phyloP scores from a whole-genome alignment of 2,113 vertebrate genomes.

The Silurus glanis region DNA sequence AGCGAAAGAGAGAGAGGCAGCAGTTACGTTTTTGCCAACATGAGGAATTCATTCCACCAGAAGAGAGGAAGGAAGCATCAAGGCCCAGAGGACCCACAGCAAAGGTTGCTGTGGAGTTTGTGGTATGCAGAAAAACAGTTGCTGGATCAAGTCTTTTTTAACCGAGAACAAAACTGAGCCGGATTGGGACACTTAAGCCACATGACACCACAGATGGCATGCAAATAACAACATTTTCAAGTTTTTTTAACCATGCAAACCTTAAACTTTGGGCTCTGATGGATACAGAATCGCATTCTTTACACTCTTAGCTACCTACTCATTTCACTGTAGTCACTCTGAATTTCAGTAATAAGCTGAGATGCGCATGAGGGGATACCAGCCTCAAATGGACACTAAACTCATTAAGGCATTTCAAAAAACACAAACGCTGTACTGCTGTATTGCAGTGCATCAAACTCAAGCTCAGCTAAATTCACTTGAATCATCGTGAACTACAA shows the following conservation, averaged over 20 bases:
- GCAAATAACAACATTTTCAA: conserved; percentile 13
- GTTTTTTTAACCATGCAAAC: not conserved
- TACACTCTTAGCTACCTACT: not conserved
- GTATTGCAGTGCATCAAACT: not conserved
- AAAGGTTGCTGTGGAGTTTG: conserved; percentile 56
- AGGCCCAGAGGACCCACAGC: conserved; percentile 55
- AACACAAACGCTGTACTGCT: not conserved
- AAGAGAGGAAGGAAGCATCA: conserved; percentile 58
- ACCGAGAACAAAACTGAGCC: conserved; percentile 38
- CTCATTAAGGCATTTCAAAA: not conserved
- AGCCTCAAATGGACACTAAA: not conserved
- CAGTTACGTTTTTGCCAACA: conserved; percentile 54
- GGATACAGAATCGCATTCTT: not conserved
- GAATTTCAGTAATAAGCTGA: not conserved
- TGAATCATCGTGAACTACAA: conserved; percentile 22
- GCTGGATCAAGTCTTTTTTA: conserved; percentile 48
- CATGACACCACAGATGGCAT: conserved; percentile 14
- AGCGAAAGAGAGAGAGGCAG: not conserved
- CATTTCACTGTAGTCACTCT: not conserved
- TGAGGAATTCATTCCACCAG: conserved; percentile 61
- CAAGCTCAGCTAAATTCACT: not conserved
- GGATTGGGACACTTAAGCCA: conserved; percentile 18
- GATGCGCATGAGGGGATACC: not conserved
- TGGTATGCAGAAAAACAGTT: conserved; percentile 55
- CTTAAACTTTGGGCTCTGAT: not conserved